Conservation (phyloP, 2,888 invertebrate species). For the Drosophila incognita region DNA sequence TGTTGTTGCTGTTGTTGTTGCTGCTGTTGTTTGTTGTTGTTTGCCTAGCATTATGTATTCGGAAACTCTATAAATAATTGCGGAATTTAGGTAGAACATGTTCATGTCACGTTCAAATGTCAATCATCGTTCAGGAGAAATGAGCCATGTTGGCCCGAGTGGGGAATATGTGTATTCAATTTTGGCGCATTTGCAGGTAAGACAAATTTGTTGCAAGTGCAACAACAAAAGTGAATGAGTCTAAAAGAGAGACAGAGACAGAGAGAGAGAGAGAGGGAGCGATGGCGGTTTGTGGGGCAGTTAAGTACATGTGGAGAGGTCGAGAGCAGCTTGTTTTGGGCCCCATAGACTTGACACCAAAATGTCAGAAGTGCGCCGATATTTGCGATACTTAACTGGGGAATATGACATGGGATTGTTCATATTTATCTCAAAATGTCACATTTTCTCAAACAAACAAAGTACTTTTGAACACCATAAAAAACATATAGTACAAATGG, state of each 20-base stretch:
- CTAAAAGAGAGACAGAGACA: not conserved
- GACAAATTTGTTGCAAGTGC: slow-evolving; percentile 22
- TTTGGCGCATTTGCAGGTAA: slow-evolving; percentile 49
- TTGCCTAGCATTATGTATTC: slow-evolving; percentile 6
- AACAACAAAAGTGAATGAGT: not conserved
- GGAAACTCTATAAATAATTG: slow-evolving; percentile 70
- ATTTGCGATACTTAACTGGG: slow-evolving; percentile 59
- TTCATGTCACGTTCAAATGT: slow-evolving; percentile 78
- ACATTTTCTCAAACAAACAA: not conserved
- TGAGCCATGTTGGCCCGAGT: slow-evolving; percentile 1
- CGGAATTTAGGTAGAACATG: slow-evolving; percentile 80
- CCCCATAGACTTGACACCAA: slow-evolving; percentile 67
- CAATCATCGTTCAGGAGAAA: slow-evolving; percentile 57
- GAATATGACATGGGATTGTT: slow-evolving; percentile 19
- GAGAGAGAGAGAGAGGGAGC: not conserved
- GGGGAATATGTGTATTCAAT: slow-evolving; percentile 34
- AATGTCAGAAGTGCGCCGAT: slow-evolving; percentile 47
- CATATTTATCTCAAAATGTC: not conserved
- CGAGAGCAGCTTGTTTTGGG: slow-evolving; percentile 30
- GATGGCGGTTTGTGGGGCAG: not conserved
- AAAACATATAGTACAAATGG: not conserved
- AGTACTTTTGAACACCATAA: not conserved
- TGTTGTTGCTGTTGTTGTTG: slow-evolving; percentile 27
- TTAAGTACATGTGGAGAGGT: slow-evolving; percentile 38
- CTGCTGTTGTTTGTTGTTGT: not conserved